These are phyloP conservation scores for Zaprionus inermis DNA, from an alignment of 1,140 invertebrate genomes.

Conservation along the genomic window DNA sequence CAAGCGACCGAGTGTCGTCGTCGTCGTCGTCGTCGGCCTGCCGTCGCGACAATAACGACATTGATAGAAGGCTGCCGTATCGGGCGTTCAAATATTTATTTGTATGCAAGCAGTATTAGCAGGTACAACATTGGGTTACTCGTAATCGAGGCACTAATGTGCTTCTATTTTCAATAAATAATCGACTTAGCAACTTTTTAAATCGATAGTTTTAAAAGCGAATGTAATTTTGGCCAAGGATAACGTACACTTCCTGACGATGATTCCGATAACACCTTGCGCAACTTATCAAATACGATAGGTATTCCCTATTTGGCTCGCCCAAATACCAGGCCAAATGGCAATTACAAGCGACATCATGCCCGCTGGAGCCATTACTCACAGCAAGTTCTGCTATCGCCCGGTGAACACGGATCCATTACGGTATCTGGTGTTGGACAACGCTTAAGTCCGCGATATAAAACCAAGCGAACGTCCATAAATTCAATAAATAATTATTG, in stretches of 20 bases:
- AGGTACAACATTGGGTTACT: not conserved
- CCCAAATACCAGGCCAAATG: slow-evolving; percentile 6
- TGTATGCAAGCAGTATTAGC: not conserved
- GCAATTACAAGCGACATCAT: slow-evolving; percentile 22
- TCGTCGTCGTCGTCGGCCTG: not conserved
- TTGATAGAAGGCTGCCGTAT: slow-evolving; percentile 23
- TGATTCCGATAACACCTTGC: not conserved
- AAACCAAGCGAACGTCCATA: slow-evolving; percentile 60
- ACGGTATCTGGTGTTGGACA: slow-evolving; percentile 69
- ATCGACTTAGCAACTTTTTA: not conserved
- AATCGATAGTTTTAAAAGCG: not conserved
- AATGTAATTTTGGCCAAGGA: not conserved
- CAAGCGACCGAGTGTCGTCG: slow-evolving; percentile 7
- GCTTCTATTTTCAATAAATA: not conserved
- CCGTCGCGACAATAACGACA: slow-evolving; percentile 14
- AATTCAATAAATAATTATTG: slow-evolving; percentile 82
- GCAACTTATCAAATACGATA: not conserved
- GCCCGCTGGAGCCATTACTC: slow-evolving; percentile 7
- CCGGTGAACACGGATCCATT: slow-evolving; percentile 56
- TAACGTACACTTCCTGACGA: not conserved
- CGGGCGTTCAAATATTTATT: slow-evolving; percentile 7
- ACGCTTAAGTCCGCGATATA: slow-evolving; percentile 67
- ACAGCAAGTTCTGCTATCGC: slow-evolving; percentile 15
- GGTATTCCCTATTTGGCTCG: not conserved
- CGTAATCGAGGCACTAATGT: not conserved